phyloP scores from a whole-genome alignment of 2,797 vertebrate species.

The Syngnathus rostellatus region DNA sequence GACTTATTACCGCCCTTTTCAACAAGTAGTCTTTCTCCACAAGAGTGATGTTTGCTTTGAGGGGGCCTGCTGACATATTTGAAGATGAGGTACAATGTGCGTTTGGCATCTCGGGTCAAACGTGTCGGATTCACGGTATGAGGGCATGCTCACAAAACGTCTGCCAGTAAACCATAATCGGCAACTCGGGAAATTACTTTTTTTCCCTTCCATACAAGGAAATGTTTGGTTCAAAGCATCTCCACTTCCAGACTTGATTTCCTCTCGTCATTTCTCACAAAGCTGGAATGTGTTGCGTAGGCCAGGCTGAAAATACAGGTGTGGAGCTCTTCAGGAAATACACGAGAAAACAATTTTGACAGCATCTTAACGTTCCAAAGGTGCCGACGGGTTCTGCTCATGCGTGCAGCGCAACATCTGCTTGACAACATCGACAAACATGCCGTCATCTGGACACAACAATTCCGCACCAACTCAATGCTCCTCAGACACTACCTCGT shows the following conservation, averaged over 20 bases:
- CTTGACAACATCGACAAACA: constrained; percentile 31
- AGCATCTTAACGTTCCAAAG: constrained; percentile 21
- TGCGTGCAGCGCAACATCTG: constrained; percentile 21
- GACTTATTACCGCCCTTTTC: neutral
- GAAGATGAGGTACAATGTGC: constrained; percentile 13
- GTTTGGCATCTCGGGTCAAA: constrained; percentile 40
- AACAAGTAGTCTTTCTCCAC: neutral
- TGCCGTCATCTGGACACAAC: constrained; percentile 11
- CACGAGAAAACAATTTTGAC: constrained; percentile 17
- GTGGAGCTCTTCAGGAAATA: constrained; percentile 32
- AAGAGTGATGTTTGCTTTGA: neutral
- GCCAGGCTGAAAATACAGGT: constrained; percentile 41
- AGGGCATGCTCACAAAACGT: constrained; percentile 4
- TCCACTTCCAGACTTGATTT: neutral
- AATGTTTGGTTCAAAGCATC: neutral
- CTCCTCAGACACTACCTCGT: too few relatives aligned
- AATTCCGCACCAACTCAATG: too few relatives aligned
- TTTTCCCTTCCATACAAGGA: constrained; percentile 44
- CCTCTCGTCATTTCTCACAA: neutral
- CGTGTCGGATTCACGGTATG: constrained; percentile 35
- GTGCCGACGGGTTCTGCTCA: constrained; percentile 31
- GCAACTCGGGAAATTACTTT: constrained; percentile 8
- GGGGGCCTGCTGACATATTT: constrained; percentile 13
- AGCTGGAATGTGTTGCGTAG: constrained; percentile 32
- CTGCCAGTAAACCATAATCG: constrained; percentile 17